Evolutionary conservation across 1,140 invertebrate genomes (phyloP).

Genomic region (Drosophila jambulina): DNA sequence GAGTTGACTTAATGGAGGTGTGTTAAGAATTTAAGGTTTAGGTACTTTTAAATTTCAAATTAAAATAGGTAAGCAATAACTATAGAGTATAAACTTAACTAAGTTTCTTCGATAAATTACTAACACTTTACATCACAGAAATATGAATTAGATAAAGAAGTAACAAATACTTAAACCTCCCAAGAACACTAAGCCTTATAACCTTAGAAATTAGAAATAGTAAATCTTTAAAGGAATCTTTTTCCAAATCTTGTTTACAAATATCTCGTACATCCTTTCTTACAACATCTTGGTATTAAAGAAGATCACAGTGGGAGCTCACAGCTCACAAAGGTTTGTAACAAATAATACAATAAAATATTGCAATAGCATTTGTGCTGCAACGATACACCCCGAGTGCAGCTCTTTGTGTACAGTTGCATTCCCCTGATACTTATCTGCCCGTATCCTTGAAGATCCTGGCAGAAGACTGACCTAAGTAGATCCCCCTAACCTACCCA

Average conservation of each 20-base stretch:
- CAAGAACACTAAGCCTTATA: too few relatives aligned
- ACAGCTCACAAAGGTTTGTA: background rate
- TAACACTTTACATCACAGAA: background rate
- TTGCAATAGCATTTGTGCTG: slow-evolving; percentile 17
- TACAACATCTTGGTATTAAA: background rate
- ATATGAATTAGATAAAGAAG: background rate
- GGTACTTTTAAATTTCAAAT: background rate
- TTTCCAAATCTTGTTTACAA: background rate
- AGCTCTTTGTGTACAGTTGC: slow-evolving; percentile 24
- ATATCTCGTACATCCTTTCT: background rate
- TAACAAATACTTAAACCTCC: background rate
- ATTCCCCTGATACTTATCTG: slow-evolving; percentile 22
- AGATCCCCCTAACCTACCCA: background rate
- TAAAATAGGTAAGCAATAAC: background rate
- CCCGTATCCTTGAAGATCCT: slow-evolving; percentile 42
- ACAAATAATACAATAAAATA: slow-evolving; percentile 5
- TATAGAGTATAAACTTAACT: background rate
- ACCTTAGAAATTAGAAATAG: background rate
- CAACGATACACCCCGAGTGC: slow-evolving; percentile 12
- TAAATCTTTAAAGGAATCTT: background rate
- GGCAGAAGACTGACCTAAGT: slow-evolving; percentile 12
- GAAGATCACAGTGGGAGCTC: slow-evolving; percentile 18
- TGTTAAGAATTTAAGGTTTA: background rate
- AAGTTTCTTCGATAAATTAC: background rate
- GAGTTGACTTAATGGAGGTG: background rate